phyloP scores from a whole-genome alignment of 2,797 vertebrate genomes.

The Sebastolobus alascanus region DNA sequence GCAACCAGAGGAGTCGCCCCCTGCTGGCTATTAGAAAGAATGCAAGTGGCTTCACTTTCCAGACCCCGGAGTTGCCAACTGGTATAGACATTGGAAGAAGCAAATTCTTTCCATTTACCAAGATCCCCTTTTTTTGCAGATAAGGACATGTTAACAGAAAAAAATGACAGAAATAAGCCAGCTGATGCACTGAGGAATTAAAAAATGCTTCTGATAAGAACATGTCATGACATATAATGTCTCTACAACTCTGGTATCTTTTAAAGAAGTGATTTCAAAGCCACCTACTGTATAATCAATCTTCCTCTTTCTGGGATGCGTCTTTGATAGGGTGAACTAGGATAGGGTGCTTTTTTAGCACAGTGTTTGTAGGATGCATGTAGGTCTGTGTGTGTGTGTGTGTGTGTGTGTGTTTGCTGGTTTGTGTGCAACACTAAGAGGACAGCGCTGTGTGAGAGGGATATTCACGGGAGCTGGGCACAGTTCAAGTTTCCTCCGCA shows the following conservation, averaged over 20 bases:
- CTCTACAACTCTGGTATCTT: background rate
- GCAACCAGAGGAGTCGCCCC: too few relatives aligned
- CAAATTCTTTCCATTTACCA: background rate
- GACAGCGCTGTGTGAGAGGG: conserved; percentile 29
- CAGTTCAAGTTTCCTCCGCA: conserved; percentile 78
- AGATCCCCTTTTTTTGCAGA: background rate
- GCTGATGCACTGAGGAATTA: background rate
- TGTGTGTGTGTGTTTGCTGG: conserved; percentile 9
- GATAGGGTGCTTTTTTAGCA: background rate
- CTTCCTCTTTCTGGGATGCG: background rate
- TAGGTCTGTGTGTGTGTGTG: conserved; percentile 4
- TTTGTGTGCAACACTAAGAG: background rate
- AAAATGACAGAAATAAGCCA: background rate
- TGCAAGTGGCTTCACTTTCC: too few relatives aligned
- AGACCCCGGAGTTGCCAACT: too few relatives aligned
- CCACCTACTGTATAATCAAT: background rate
- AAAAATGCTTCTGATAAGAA: background rate
- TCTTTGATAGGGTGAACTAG: background rate
- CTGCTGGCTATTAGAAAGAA: too few relatives aligned
- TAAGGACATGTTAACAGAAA: background rate
- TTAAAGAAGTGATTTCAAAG: background rate
- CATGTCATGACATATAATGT: background rate
- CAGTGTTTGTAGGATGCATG: background rate
- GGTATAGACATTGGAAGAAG: background rate
- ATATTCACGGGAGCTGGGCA: conserved; percentile 58